phyloP scores from a whole-genome alignment of 1,140 invertebrate genomes.

The Holcopasites calliopsidis region DNA sequence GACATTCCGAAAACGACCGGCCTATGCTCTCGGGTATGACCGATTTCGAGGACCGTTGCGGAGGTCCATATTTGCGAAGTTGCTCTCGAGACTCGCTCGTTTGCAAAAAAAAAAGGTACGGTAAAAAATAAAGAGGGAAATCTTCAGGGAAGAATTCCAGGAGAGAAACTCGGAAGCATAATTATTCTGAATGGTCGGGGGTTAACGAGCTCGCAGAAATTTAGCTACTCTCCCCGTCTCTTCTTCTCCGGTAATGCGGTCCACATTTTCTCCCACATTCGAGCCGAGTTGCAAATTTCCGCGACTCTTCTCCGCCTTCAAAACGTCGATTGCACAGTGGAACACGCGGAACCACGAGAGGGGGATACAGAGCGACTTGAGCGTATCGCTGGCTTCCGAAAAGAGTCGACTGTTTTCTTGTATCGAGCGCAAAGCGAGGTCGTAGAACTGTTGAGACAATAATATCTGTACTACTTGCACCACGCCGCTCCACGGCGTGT shows the following conservation, averaged over 20 bases:
- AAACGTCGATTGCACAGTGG: background rate
- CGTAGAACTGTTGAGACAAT: background rate
- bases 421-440: conserved; percentile 3
- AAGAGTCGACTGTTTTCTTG: background rate
- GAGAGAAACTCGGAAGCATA: background rate
- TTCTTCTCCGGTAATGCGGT: background rate
- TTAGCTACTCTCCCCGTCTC: background rate
- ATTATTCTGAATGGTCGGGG: conserved; percentile 4
- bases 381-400: background rate
- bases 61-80: background rate
- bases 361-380: conserved; percentile 7
- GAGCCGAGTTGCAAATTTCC: background rate
- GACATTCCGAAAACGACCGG: background rate
- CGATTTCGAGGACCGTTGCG: conserved; percentile 15
- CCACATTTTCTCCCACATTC: background rate
- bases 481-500: no score
- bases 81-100: background rate
- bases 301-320: background rate
- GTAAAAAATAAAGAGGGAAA: background rate
- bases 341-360: background rate
- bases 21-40: background rate
- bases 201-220: conserved; percentile 24
- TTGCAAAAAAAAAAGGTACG: background rate
- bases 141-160: background rate
- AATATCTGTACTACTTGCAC: conserved; percentile 35